Evolutionary conservation across 2,113 vertebrate species (phyloP).

Genomic region (Carlito syrichta): DNA sequence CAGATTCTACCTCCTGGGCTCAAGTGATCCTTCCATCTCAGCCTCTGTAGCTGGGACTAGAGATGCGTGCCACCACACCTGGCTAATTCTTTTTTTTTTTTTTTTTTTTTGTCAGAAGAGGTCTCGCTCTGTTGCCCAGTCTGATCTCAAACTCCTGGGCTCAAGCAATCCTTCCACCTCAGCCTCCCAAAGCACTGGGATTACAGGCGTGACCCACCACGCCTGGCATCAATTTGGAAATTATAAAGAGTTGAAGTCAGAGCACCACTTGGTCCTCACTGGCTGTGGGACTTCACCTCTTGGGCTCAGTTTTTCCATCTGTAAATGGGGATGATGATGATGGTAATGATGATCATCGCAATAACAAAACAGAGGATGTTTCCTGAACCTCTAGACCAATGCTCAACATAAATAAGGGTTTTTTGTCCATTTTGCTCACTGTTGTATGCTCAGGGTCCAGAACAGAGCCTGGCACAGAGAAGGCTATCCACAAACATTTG

Average conservation of each 20-base stretch:
- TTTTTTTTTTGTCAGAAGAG: too few species aligned
- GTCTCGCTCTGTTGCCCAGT: too few species aligned
- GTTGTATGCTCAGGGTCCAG: background rate
- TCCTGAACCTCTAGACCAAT: background rate
- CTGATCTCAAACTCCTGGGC: too few species aligned
- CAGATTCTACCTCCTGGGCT: too few species aligned
- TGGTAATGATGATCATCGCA: background rate
- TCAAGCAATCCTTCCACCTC: too few species aligned
- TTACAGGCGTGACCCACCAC: too few species aligned
- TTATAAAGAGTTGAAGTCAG: background rate
- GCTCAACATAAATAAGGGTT: background rate
- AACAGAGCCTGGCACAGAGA: background rate
- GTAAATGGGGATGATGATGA: background rate
- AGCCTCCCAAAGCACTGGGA: too few species aligned
- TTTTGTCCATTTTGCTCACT: background rate
- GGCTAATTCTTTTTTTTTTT: too few species aligned
- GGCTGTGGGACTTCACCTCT: slow-evolving; percentile 5
- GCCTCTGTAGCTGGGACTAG: too few species aligned
- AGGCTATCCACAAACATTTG: background rate
- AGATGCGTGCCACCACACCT: too few species aligned
- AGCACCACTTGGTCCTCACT: background rate
- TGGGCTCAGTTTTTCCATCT: background rate
- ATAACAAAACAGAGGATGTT: background rate
- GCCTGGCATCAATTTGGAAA: background rate
- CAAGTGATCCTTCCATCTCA: too few species aligned